phyloP scores from a whole-genome alignment of 2,113 vertebrate genomes.

The Platysternon megacephalum region DNA sequence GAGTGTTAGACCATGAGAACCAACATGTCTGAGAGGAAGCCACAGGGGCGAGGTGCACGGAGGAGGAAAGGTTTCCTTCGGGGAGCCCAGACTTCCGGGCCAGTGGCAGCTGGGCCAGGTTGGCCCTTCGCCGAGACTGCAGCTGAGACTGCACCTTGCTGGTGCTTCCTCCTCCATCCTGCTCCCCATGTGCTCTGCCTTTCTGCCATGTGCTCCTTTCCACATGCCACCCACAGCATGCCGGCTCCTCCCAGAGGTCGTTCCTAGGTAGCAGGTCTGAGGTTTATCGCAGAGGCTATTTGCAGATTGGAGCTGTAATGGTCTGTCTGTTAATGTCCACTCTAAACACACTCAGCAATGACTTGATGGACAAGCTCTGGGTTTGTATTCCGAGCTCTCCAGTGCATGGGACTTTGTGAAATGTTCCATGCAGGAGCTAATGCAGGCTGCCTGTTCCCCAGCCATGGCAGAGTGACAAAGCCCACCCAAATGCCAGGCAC shows the following conservation, averaged over 20 bases:
- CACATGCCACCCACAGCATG: rapidly evolving
- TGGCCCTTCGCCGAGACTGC: background rate
- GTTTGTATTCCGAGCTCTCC: background rate
- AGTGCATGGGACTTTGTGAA: background rate
- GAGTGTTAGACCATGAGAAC: background rate
- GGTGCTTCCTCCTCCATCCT: background rate
- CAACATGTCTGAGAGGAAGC: background rate
- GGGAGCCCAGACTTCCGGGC: background rate
- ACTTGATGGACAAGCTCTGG: background rate
- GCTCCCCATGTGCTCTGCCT: background rate
- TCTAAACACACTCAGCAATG: too few relatives aligned
- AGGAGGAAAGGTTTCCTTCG: too few relatives aligned
- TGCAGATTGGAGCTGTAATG: background rate
- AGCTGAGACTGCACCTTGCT: background rate
- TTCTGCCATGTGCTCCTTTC: background rate
- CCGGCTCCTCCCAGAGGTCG: rapidly evolving
- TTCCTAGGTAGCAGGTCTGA: background rate
- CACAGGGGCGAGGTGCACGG: background rate
- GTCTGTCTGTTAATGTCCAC: background rate
- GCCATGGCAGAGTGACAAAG: background rate
- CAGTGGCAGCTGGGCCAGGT: background rate
- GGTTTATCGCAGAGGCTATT: background rate
- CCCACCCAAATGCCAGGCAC: background rate
- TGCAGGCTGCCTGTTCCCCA: background rate
- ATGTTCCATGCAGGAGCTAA: background rate